Conservation (phyloP, 2,888 invertebrate species). For the Eudasyphora cyanicolor region DNA sequence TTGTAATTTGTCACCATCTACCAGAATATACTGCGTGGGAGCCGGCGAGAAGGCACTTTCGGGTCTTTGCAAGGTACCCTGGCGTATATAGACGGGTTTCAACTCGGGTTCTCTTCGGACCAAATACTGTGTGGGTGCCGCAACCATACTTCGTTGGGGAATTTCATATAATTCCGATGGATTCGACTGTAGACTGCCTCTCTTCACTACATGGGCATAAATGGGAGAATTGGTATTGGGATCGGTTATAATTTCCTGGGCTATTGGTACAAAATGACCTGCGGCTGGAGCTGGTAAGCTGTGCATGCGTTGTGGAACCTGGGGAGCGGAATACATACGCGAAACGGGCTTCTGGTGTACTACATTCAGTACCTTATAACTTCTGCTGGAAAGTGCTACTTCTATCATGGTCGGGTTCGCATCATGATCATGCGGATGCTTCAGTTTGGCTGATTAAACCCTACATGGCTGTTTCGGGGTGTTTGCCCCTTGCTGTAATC, state of each 20-base stretch:
- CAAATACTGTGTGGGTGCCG: slow-evolving; percentile 59
- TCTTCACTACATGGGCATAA: slow-evolving; percentile 78
- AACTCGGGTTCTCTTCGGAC: slow-evolving; percentile 60
- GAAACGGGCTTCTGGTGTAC: slow-evolving; percentile 72
- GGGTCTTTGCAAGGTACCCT: slow-evolving; percentile 61
- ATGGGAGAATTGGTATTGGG: slow-evolving; percentile 73
- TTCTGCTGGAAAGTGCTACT: too few species aligned
- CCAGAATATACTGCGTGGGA: slow-evolving; percentile 74
- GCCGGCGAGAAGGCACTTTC: slow-evolving; percentile 68
- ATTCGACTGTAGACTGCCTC: slow-evolving; percentile 76
- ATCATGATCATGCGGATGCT: too few species aligned
- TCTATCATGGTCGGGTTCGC: too few species aligned
- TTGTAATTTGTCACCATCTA: slow-evolving; percentile 74
- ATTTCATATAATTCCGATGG: slow-evolving; percentile 76
- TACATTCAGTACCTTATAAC: too few species aligned
- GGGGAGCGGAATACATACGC: slow-evolving; percentile 73
- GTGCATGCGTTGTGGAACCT: slow-evolving; percentile 77
- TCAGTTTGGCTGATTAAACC: too few species aligned
- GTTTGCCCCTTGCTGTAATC: too few species aligned
- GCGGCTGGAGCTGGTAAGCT: slow-evolving; percentile 70
- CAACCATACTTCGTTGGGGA: slow-evolving; percentile 68
- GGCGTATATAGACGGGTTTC: slow-evolving; percentile 67
- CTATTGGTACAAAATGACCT: slow-evolving; percentile 62
- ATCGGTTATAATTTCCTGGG: slow-evolving; percentile 61
- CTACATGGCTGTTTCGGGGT: too few species aligned